Percentiles rank a stretch among this genome's conserved stretches.
These are phyloP conservation scores for Hippoglossus hippoglossus DNA, from an alignment of 2,797 vertebrate species.

Conservation along the genomic window DNA sequence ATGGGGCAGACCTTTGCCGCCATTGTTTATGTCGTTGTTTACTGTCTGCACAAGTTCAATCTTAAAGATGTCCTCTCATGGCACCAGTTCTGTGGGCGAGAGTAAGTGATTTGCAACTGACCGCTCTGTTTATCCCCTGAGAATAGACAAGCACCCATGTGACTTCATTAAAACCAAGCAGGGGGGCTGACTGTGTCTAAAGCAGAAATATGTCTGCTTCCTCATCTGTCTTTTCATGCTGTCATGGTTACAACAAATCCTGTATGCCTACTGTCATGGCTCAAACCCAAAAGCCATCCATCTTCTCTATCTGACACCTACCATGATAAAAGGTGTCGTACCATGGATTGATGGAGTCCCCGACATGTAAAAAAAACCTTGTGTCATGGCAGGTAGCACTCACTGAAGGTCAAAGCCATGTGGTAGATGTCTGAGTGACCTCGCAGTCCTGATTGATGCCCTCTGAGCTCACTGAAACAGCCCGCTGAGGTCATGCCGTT, in stretches of 20 bases:
- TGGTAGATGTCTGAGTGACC: constrained; percentile 57
- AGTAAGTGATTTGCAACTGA: constrained; percentile 69
- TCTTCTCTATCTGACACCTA: constrained; percentile 63
- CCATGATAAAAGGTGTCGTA: constrained; percentile 39
- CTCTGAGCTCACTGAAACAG: constrained; percentile 49
- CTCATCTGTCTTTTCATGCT: constrained; percentile 64
- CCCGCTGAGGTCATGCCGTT: constrained; percentile 60
- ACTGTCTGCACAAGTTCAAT: constrained; percentile 51
- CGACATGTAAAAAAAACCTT: constrained; percentile 12
- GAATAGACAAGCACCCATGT: constrained; percentile 56
- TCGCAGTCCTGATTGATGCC: constrained; percentile 65
- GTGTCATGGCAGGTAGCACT: constrained; percentile 37
- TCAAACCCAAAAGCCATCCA: constrained; percentile 37
- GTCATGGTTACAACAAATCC: constrained; percentile 69
- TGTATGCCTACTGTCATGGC: constrained; percentile 40
- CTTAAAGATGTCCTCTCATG: constrained; percentile 57
- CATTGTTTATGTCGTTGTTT: constrained; percentile 68
- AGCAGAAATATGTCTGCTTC: constrained; percentile 47
- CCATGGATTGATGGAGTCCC: constrained; percentile 42
- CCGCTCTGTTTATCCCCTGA: constrained; percentile 55
- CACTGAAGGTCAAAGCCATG: constrained; percentile 52
- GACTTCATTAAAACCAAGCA: constrained; percentile 77
- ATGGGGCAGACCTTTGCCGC: constrained; percentile 66
- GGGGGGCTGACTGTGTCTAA: constrained; percentile 42
- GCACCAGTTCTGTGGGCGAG: constrained; percentile 37